A percentile compares a stretch with the other conserved stretches of the same genome.
phyloP scores from a whole-genome alignment of 2,888 invertebrate species.

The Catotricha subobsoleta region DNA sequence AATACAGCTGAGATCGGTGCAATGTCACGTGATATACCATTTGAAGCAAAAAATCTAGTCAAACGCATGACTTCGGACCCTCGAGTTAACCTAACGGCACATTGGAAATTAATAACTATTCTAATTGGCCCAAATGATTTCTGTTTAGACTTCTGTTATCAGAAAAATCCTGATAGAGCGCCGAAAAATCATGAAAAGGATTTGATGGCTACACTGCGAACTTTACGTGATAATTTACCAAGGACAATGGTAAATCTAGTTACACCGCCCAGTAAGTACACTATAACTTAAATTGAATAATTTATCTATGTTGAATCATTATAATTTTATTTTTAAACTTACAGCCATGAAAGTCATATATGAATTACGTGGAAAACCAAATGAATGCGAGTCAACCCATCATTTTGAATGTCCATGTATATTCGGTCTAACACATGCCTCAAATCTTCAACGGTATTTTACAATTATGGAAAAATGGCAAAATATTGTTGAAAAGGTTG shows the following conservation, averaged over 20 bases:
- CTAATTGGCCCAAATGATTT: slow-evolving; percentile 45
- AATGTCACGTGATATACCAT: slow-evolving; percentile 37
- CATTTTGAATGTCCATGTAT: slow-evolving; percentile 38
- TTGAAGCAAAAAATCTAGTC: slow-evolving; percentile 36
- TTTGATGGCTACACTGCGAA: slow-evolving; percentile 28
- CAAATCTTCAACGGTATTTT: slow-evolving; percentile 22
- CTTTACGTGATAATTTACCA: slow-evolving; percentile 38
- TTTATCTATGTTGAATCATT: too few species aligned
- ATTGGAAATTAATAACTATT: slow-evolving; percentile 44
- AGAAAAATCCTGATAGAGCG: slow-evolving; percentile 24
- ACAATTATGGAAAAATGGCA: slow-evolving; percentile 36
- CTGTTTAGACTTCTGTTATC: slow-evolving; percentile 36
- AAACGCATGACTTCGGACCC: slow-evolving; percentile 34
- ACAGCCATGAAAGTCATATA: slow-evolving; percentile 29
- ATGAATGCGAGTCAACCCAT: slow-evolving; percentile 28
- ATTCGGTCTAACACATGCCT: slow-evolving; percentile 25
- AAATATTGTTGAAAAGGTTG: slow-evolving; percentile 33
- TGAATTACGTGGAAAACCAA: slow-evolving; percentile 24
- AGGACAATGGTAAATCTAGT: slow-evolving; percentile 39
- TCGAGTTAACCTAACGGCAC: slow-evolving; percentile 33
- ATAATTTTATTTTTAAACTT: too few species aligned
- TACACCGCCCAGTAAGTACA: slow-evolving; percentile 31
- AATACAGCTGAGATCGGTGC: slow-evolving; percentile 42
- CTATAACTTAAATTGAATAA: too few species aligned
- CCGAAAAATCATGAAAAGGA: slow-evolving; percentile 32